phyloP scores from a whole-genome alignment of 2,888 invertebrate species.

The Cyrtodaria siliqua region DNA sequence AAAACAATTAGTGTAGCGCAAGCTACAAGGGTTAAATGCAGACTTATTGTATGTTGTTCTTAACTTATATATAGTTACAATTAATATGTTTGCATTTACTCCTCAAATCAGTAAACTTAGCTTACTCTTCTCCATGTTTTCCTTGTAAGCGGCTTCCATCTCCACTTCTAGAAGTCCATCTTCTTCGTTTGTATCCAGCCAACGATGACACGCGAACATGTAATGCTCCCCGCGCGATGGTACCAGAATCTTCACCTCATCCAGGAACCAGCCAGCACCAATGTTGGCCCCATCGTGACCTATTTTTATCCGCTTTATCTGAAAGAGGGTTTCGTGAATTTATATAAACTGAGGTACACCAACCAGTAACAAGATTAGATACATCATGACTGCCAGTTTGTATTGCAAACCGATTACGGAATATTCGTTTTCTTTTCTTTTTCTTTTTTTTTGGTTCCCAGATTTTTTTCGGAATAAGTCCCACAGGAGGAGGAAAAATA shows the following conservation, averaged over 20 bases:
- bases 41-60: too few species aligned
- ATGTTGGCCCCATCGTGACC: constrained; percentile 84
- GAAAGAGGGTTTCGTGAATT: constrained; percentile 25
- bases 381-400: not conserved
- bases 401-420: too few species aligned
- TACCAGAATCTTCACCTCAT: constrained; percentile 83
- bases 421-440: too few species aligned
- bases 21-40: too few species aligned
- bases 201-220: constrained; percentile 84
- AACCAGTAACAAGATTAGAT: not conserved
- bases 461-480: too few species aligned
- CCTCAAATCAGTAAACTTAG: too few species aligned
- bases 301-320: constrained; percentile 85
- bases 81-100: too few species aligned
- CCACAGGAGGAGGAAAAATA: too few species aligned
- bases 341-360: too few species aligned
- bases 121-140: constrained; percentile 83
- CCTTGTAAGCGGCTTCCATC: constrained; percentile 80
- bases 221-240: constrained; percentile 84
- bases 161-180: constrained; percentile 84
- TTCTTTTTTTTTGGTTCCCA: too few species aligned
- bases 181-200: constrained; percentile 84
- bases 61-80: too few species aligned
- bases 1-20: too few species aligned
- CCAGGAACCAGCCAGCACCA: constrained; percentile 85